A percentile compares a stretch with the other conserved stretches of the same genome.
Conservation (phyloP, 2,888 invertebrate genomes). For the Lasiommata megera region DNA sequence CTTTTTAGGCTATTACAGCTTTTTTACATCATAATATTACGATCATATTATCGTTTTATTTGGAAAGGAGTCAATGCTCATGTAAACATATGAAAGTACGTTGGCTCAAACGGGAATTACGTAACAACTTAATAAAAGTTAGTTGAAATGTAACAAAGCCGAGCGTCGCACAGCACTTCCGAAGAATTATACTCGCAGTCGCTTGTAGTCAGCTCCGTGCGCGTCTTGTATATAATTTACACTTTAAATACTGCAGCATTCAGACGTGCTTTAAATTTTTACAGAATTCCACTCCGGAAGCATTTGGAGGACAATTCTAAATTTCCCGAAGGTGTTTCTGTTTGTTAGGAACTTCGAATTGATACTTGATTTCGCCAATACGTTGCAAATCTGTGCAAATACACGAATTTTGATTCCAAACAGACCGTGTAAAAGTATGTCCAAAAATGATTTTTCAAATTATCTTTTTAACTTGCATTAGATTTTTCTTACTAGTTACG, state of each 20-base stretch:
- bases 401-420: background rate
- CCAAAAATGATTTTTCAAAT: too few relatives aligned
- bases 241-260: constrained; percentile 10
- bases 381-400: background rate
- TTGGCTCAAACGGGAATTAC: background rate
- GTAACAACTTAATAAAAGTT: background rate
- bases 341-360: background rate
- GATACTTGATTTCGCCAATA: background rate
- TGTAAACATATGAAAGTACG: background rate
- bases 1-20: too few relatives aligned
- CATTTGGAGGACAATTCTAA: constrained; percentile 4
- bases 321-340: background rate
- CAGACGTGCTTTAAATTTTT: constrained; percentile 9
- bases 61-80: too few relatives aligned
- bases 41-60: too few relatives aligned
- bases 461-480: too few relatives aligned
- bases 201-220: background rate
- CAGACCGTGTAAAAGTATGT: background rate
- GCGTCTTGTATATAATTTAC: constrained; percentile 11
- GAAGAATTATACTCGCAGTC: background rate
- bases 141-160: background rate
- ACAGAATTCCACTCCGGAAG: background rate
- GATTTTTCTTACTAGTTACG: too few relatives aligned
- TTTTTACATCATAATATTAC: too few relatives aligned
- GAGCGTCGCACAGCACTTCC: background rate